Percentiles rank a stretch among this genome's conserved stretches.
phyloP scores from a whole-genome alignment of 2,113 vertebrate genomes.

The Lamprotornis superbus region DNA sequence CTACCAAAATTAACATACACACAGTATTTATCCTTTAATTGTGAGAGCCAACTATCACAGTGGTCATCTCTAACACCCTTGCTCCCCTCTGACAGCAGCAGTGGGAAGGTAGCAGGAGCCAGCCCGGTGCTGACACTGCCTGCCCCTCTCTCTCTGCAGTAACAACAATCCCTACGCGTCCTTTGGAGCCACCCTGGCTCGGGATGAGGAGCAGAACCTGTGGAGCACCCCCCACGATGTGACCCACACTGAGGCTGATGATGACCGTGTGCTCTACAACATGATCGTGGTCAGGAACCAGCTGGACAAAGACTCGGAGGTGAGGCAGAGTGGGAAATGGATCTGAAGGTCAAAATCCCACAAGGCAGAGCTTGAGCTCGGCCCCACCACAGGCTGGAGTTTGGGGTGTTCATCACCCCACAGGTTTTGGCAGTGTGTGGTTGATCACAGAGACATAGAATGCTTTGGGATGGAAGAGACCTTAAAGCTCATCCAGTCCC shows the following conservation, averaged over 20 bases:
- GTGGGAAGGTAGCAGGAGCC: background rate
- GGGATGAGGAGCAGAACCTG: conserved; percentile 75
- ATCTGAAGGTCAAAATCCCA: no score
- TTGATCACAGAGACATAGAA: background rate
- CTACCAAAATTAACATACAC: no score
- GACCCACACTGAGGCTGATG: conserved; percentile 76
- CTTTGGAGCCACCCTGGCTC: conserved; percentile 73
- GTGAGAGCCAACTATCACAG: no score
- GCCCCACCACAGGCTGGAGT: rapidly evolving
- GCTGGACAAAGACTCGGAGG: conserved; percentile 82
- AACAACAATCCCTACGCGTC: conserved; percentile 70
- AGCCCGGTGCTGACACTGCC: rapidly evolving
- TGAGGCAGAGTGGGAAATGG: conserved; percentile 33
- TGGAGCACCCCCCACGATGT: conserved; percentile 64
- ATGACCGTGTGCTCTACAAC: conserved; percentile 82
- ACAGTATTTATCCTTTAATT: no score
- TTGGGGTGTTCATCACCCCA: rapidly evolving
- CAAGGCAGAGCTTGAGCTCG: no score
- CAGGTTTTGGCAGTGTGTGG: background rate
- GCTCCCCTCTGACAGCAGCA: background rate
- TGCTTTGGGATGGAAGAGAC: background rate
- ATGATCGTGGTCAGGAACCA: conserved; percentile 85
- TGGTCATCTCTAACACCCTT: background rate
- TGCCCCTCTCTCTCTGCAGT: background rate
- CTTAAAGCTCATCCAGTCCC: background rate